Evolutionary conservation across 2,113 vertebrate genomes (phyloP), one percentile per base, ranked within the genome.

Genomic region (Larimichthys polyactis): DNA sequence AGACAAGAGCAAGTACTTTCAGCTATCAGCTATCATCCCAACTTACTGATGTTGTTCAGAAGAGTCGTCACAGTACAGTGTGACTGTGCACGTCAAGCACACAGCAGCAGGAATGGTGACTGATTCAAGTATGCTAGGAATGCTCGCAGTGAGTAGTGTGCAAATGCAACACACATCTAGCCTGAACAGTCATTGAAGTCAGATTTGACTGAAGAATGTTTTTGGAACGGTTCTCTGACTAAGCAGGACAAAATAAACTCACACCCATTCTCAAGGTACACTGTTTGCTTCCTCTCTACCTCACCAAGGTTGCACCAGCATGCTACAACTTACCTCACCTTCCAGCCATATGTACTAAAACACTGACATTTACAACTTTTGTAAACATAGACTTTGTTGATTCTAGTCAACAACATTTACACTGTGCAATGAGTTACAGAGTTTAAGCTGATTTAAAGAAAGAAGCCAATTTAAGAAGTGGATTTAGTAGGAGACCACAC

Each of bases 101-200:
- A 71, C 11, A 63, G 46, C 48, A 60, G 49, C 51, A 68, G 49
- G 46, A 71, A 2, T 58, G 57, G 75, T 32, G 36, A 64, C 46
- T 4, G 69, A 6, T 16, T 19, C 52, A 78, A 58, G 32, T 67
- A 85, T 75, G 57, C 8, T 12, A 83, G 49, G 48, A 79, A 86
- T 86, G 82, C 32, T 29, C 29, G 20, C 20, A 22, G 24, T 57
- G 32, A 60, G 46, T 24, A 40, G 22, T 40, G 36, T 4, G 1
- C 54, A n/a, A 32, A 79, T 43, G 20, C 15, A 51, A 43, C 15
- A 60, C 22, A 71, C 22, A 71, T 71, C 43, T 11, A 44, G 63
- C 19, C 15, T 60, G 49, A 9, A 29, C 11, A 62, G 5, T 78
- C 49, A 49, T 2, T 44, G 3, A 70, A 24, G 22, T 40, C 1